Base-by-base conservation (phyloP, 2,888 invertebrate species). In the Epinotia nisella region DNA sequence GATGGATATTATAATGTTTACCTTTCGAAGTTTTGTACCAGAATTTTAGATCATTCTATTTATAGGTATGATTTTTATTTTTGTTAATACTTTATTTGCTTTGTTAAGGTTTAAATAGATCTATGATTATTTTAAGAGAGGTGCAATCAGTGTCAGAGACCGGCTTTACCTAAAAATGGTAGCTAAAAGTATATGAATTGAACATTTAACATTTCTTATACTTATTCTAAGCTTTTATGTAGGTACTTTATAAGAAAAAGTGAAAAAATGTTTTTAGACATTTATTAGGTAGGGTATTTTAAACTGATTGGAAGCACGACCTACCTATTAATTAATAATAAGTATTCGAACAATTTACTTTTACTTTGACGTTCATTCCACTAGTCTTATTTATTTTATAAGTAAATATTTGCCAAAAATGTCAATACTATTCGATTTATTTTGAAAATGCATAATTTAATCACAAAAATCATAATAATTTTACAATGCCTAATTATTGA, bases 321-420 rank as follows among this genome's bases (percentile, higher is more conserved):
- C 67, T 68, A 61, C 17, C 17, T 45, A 19, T 19, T 49, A 2
- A 1, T 49, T 59, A 59, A 10, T 51, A 29, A 17, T 41, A 29
- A 67, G 61, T 9, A 72, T 68, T 82, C 82, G 87, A 87, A 87
- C 86, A 87, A 87, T 81, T 79, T 81, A 81, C 77, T 80, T 82
- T 83, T 79, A 82, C 81, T 79, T 80, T 80, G 77, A 78, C 75
- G 77, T 79, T 80, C 76, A 79, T 78, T 83, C 78, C 81, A 78
- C 89, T 89, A 88, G 89, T 89, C 89, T 87, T 41, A 71, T 73
- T 75, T 77, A 74, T 67, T 74, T 75, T 76, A 7, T 74, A 74
- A 73, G 69, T 68, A 41, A 55, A 56, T 66, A 64, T 74, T 72
- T 74, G 69, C 74, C 75, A 75, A 75, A 75, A 74, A 76, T 74